A percentile compares a stretch with the other conserved stretches of the same genome.
Conservation (phyloP, 2,888 invertebrate genomes). For the Hypomecis punctinalis region DNA sequence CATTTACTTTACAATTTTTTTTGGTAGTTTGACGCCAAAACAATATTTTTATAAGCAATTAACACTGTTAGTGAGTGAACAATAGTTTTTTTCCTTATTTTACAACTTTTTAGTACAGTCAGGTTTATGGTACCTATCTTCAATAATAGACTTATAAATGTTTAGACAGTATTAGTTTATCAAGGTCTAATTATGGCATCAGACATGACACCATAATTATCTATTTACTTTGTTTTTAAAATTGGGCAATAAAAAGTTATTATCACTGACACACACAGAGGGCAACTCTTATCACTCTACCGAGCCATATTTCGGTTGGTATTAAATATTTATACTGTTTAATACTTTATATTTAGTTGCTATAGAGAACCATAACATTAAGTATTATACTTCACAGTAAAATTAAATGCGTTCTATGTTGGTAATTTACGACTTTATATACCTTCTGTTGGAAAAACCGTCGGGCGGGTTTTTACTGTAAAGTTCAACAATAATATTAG, state of each 20-base stretch:
- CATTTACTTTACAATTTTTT: too few species aligned
- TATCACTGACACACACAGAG: conserved; percentile 2
- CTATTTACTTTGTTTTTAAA: background rate
- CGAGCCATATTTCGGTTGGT: background rate
- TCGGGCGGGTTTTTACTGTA: conserved; percentile 21
- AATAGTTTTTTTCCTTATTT: too few species aligned
- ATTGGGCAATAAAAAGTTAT: background rate
- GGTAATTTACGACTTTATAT: conserved; percentile 13
- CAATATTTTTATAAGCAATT: too few species aligned
- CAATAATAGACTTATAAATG: too few species aligned
- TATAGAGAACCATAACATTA: background rate
- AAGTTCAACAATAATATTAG: conserved; percentile 13
- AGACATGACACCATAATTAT: too few species aligned
- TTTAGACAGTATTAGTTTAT: too few species aligned
- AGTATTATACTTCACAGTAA: background rate
- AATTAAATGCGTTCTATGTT: background rate
- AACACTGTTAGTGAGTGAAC: too few species aligned
- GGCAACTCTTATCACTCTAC: background rate
- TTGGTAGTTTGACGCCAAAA: too few species aligned
- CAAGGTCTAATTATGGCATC: too few species aligned
- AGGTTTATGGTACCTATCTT: too few species aligned
- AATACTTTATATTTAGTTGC: background rate
- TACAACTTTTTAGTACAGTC: too few species aligned
- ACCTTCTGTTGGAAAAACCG: conserved; percentile 53
- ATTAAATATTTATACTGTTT: background rate